A percentile compares a stretch with the other conserved stretches of the same genome.
Evolutionary conservation across 2,888 invertebrate species (phyloP).

Genomic region (Chaitophorus viminalis): DNA sequence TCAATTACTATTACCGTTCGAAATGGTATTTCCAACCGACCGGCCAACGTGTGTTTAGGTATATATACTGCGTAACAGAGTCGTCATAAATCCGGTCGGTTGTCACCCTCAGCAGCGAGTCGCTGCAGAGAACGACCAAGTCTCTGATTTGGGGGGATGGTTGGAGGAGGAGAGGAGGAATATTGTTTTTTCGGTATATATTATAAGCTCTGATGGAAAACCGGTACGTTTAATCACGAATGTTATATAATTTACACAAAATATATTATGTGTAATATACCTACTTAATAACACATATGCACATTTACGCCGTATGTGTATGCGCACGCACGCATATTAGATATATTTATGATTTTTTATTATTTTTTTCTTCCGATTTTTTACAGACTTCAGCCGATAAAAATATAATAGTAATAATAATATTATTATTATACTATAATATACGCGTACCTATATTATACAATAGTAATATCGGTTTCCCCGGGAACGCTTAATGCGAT

Average conservation of each 20-base stretch:
- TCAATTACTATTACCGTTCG: conserved; percentile 50
- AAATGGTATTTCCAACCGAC: conserved; percentile 32
- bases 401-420: conserved; percentile 10
- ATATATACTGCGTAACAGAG: conserved; percentile 22
- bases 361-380: not conserved
- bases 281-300: too few species aligned
- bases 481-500: conserved; percentile 28
- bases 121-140: not conserved
- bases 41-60: not conserved
- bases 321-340: not conserved
- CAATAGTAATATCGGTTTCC: conserved; percentile 42
- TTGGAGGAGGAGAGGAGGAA: not conserved
- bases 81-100: conserved; percentile 56
- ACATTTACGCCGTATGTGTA: not conserved
- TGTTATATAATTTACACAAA: conserved; percentile 39
- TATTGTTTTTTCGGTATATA: not conserved
- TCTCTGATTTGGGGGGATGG: not conserved
- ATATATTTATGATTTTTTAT: not conserved
- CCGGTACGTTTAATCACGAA: conserved; percentile 49
- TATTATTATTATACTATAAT: conserved; percentile 7
- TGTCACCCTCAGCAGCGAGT: conserved; percentile 48
- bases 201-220: conserved; percentile 37
- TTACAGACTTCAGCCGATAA: not conserved
- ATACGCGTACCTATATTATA: not conserved
- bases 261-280: not conserved